Evolutionary conservation across 1,140 invertebrate genomes (phyloP), one percentile per base, ranked within the genome.

Genomic region (Leptinotarsa lineolata): DNA sequence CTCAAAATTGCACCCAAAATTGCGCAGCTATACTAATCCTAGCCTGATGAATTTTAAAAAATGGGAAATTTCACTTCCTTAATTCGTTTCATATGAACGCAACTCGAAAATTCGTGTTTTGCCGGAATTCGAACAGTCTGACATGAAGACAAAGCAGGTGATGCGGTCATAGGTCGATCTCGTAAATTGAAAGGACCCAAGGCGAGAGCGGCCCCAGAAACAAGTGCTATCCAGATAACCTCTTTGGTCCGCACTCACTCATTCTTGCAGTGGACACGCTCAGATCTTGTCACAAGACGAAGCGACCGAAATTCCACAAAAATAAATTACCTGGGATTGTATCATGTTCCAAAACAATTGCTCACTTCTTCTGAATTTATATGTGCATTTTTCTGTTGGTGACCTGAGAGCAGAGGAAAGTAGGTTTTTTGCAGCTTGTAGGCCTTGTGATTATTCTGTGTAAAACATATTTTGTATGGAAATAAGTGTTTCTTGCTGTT

Each of bases 221-320:
- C 77, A 78, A 78, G 77, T 78, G 77, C 75, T 77, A 75, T 74
- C 73, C 77, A 78, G 77, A 78, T 78, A 78, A 78, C 77, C 77
- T 63, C 72, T 76, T 74, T 78, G 77, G 71, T 73, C 77, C 72
- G 73, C 75, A 76, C 73, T 77, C 74, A 76, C 75, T 76, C 77
- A 78, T 78, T 78, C 77, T 76, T 78, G 70, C 75, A 70, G 76
- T 74, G 75, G 77, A 78, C 77, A 76, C 73, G 73, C 72, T 71
- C 61, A 73, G 75, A 78, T 76, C 70, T 72, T 77, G 77, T 78
- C 77, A 77, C 24, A 45, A 46, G 39, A 22, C 68, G 74, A 73
- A 68, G 68, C 67, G 68, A 70, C 66, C 70, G 39, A 72, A 75
- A 68, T 68, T 68, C 66, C 66, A 68, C 66, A 22, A 48, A 68